Evolutionary conservation across 2,797 vertebrate species (phyloP), one percentile per base, ranked within the genome.

Genomic region (Naso thynnoides): DNA sequence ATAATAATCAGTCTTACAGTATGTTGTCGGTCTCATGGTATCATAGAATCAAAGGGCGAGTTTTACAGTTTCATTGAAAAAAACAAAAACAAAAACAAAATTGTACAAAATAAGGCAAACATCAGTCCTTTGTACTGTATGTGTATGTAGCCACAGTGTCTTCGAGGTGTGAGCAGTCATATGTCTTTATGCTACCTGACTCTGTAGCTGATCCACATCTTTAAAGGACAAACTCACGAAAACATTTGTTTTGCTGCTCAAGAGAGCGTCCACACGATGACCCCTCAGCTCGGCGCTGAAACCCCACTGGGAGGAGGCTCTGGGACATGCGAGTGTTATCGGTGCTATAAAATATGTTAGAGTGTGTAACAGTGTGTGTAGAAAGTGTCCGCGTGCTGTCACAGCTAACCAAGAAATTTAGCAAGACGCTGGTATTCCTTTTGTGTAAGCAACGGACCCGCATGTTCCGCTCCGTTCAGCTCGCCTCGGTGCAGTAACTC

Each of bases 401-500:
- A 33, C 33, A 26, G 11, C 13, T 4, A 15, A 53, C 2, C 21
- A 48, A 26, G 33, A 83, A 47, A 44, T 79, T 31, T 48, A 52
- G 48, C 42, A 79, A 83, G 44, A 58, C 33, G 1, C 44, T 45
- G 19, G n/a, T n/a, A 31, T 24, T 47, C 10, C 4, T 48, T 58
- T 72, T 58, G 48, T 2, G 0, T 24, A 48, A 54, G 48, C 15
- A 53, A 21, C 14, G 42, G 31, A 26, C n/a, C 8, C 21, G 4
- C 13, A 18, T 29, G 33, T 56, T 0, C 4, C n/a, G n/a, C n/a
- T n/a, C 14, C 3, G 36, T 19, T 10, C 2, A 41, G 4, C 31
- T 24, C 33, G n/a, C 38, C 55, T 42, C 6, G 5, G 18, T 53
- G 55, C 38, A 71, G 18, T 1, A 65, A 4, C 23, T 47, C 42